These are phyloP conservation scores for Amphiprion ocellaris DNA, from an alignment of 2,113 vertebrate species.

Conservation along the genomic window DNA sequence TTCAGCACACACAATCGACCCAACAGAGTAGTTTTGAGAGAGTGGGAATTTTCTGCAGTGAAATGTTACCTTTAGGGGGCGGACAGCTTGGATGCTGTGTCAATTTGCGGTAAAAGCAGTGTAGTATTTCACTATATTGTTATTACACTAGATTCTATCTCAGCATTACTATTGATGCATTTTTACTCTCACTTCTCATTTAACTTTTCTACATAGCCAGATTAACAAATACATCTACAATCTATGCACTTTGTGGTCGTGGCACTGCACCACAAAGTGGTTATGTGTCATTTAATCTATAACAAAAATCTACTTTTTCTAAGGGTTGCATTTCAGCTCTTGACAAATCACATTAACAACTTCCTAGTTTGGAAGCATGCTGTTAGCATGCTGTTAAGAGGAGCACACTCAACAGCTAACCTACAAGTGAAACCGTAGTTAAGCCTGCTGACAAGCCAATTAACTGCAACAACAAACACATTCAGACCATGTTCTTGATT, in stretches of 20 bases:
- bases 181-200: constrained; percentile 8
- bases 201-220: not conserved
- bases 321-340: constrained; percentile 14
- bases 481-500: constrained; percentile 50
- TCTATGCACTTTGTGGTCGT: not conserved
- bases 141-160: constrained; percentile 27
- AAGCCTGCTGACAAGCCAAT: constrained; percentile 73
- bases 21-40: constrained; percentile 56
- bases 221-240: constrained; percentile 5
- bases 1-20: constrained; percentile 66
- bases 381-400: constrained; percentile 24
- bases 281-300: constrained; percentile 30
- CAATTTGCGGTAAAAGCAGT: constrained; percentile 53
- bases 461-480: constrained; percentile 75
- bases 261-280: constrained; percentile 12
- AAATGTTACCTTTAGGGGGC: constrained; percentile 67
- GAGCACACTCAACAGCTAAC: constrained; percentile 21
- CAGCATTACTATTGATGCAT: constrained; percentile 15
- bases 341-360: constrained; percentile 34
- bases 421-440: constrained; percentile 58
- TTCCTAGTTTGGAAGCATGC: constrained; percentile 13
- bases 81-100: constrained; percentile 55
- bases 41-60: constrained; percentile 66
- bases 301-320: constrained; percentile 10
- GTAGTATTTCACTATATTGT: constrained; percentile 48